Percentiles rank a stretch among this genome's conserved stretches.
Conservation (phyloP, 2,113 vertebrate species). For the Panurus biarmicus region DNA sequence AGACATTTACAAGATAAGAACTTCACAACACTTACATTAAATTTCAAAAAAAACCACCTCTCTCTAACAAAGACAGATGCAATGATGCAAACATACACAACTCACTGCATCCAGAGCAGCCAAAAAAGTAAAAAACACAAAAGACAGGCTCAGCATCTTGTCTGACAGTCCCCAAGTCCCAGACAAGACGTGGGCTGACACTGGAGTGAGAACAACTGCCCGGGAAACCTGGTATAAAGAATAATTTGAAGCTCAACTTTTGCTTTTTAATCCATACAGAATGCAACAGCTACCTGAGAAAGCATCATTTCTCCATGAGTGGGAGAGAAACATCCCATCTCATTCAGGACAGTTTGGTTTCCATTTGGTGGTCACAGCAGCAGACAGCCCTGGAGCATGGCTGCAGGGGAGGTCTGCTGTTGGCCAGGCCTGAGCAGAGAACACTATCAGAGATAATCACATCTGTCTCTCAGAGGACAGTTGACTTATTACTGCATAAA, state of each 20-base stretch:
- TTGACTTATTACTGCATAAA: too few relatives aligned
- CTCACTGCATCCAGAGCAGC: background rate
- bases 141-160: background rate
- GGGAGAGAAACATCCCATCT: background rate
- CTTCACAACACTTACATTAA: rapidly evolving
- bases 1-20: background rate
- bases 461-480: background rate
- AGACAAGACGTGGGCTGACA: background rate
- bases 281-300: background rate
- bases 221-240: background rate
- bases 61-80: background rate
- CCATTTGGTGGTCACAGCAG: background rate
- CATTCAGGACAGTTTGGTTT: background rate
- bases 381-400: rapidly evolving
- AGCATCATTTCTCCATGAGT: background rate
- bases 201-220: background rate
- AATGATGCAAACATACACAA: rapidly evolving
- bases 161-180: background rate
- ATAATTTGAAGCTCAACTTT: background rate
- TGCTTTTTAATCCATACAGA: background rate
- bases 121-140: background rate
- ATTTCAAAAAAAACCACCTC: background rate
- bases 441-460: too few relatives aligned
- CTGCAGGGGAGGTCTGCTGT: background rate
- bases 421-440: background rate